These are phyloP conservation scores for Thalassarche chlororhynchos DNA, from an alignment of 2,113 vertebrate genomes.

Conservation along the genomic window DNA sequence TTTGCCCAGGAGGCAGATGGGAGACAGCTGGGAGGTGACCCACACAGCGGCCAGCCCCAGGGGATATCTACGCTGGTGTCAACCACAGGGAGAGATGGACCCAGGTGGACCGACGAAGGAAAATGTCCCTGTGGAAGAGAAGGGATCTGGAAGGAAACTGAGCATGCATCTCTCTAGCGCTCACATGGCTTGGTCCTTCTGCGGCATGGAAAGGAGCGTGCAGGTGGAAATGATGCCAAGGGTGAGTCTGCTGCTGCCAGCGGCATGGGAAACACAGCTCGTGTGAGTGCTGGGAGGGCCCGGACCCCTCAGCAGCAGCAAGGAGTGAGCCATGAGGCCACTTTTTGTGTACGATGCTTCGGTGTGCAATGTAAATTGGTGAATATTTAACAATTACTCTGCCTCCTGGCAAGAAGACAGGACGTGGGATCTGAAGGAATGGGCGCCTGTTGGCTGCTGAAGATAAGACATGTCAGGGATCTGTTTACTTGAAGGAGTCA, in stretches of 20 bases:
- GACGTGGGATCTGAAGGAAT: neutral
- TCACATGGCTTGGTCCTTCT: neutral
- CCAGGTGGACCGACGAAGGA: rapidly evolving
- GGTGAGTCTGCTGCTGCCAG: neutral
- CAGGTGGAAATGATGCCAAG: rapidly evolving
- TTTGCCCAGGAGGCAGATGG: neutral
- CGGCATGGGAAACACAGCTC: rapidly evolving
- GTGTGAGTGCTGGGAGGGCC: rapidly evolving
- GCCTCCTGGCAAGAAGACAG: neutral
- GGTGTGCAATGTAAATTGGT: neutral
- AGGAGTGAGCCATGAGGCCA: neutral
- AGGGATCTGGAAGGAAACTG: neutral
- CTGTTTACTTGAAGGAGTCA: neutral
- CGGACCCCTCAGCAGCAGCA: rapidly evolving
- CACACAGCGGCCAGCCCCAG: rapidly evolving
- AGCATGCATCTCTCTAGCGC: neutral
- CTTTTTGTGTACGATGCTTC: neutral
- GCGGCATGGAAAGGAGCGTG: rapidly evolving
- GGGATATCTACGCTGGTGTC: neutral
- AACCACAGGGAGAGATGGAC: rapidly evolving
- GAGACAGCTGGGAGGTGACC: neutral
- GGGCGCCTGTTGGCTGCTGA: rapidly evolving
- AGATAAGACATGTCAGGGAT: neutral
- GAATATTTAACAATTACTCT: neutral
- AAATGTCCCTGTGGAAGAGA: neutral